Evolutionary conservation across 53 echinoderm and acorn worm species (phyloP), one percentile per base, ranked within the genome.

Genomic region (Henricia sp.): DNA sequence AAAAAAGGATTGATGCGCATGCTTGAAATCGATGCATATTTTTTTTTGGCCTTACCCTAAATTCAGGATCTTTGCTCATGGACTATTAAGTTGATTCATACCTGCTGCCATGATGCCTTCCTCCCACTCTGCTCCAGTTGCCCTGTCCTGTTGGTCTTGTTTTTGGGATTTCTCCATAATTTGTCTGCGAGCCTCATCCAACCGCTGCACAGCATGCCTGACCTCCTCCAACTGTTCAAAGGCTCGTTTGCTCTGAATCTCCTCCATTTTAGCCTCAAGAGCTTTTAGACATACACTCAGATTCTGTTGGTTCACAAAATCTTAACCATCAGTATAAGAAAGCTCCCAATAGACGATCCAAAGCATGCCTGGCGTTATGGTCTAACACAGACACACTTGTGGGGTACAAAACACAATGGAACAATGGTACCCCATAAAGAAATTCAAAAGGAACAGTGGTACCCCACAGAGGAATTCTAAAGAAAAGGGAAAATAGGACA

Each of bases 151-250:
- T 50, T 71, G 25, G 29, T 24, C 24, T 71, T 50, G 28, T 2
- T 25, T 16, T 38, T 59, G 16, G 19, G 53, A 34, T 14, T 41
- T 58, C 1, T 25, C n/a, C n/a, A n/a, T n/a, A n/a, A n/a, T n/a
- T n/a, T n/a, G n/a, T n/a, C n/a, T 12, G 28, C 9, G 10, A 6
- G 5, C 40, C 4, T 76, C 42, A 6, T 23, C 16, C 3, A 76
- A 38, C 17, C 28, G 42, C 40, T 1, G 8, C 2, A 25, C 19
- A 5, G 39, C 27, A 29, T 76, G 76, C 16, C 42, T 24, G 41
- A 76, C 8, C 39, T 76, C 76, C 41, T 55, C 41, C 6, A 76
- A 42, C 30, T 76, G 56, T 51, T 76, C 76, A 54, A 76, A 76
- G 26, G 76, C 76, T 23, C 76, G 76, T 30, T 58, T 55, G 27